Evolutionary conservation across 2,797 vertebrate genomes (phyloP), one percentile per base, ranked within the genome.

Genomic region (Spinus pinus): DNA sequence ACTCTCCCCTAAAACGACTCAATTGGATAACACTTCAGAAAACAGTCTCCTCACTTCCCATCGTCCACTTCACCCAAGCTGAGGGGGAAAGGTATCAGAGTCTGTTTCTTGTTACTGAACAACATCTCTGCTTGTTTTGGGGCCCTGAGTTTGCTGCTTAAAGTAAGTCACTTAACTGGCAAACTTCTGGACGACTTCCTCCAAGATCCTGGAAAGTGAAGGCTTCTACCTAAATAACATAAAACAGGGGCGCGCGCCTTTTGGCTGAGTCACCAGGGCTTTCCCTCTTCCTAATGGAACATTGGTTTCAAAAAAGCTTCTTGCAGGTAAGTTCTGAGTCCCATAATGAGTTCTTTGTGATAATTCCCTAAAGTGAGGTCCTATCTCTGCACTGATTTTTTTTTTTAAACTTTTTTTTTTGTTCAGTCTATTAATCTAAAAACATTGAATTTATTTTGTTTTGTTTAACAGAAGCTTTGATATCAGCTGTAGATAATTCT

Each of bases 41-140:
- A 97, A 94, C 89, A 97, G 97, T 97, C 91, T 97, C 95, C 97
- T 93, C 81, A 41, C 81, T 96, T 91, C 86, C 82, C 95, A 53
- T 96, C 86, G 49, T 96, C 95, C 96, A 86, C 97, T 97, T 97
- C 96, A 93, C 84, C 91, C 65, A 58, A 93, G 96, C 97, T 95
- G 96, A 95, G 97, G 97, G 97, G 96, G 95, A 97, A 97, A 98
- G 97, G 97, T 97, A 92, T 95, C 97, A 91, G 96, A 97, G 99
- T 99, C 99, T 99, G 99, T 99, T 99, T 99, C 99, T 99, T 99
- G 99, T 99, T 99, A 99, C 99, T 98, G 97, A 98, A 89, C 98
- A 98, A 97, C 98, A 96, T 97, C 98, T 97, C 96, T 97, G 98
- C 97, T 98, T 98, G 95, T 98, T 98, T 98, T 98, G 98, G 98